These are phyloP conservation scores for Drosophila yooni DNA, from an alignment of 2,888 invertebrate genomes.

Conservation along the genomic window DNA sequence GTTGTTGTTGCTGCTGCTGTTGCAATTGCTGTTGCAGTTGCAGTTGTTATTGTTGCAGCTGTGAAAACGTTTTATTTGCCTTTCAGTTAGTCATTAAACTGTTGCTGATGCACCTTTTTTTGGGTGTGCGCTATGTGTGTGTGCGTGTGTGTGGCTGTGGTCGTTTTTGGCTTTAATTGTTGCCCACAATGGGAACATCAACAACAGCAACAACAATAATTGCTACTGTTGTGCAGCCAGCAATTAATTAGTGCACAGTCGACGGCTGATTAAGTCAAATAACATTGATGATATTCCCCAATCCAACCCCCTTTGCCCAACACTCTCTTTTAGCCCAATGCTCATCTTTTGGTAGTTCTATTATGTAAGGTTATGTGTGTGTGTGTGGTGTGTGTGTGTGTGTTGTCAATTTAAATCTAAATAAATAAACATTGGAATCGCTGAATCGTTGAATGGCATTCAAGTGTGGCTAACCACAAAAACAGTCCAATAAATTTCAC, in stretches of 20 bases:
- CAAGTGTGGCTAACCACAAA: slow-evolving; percentile 47
- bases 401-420: slow-evolving; percentile 48
- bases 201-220: slow-evolving; percentile 17
- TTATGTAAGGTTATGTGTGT: background rate
- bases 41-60: slow-evolving; percentile 40
- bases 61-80: slow-evolving; percentile 66
- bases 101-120: slow-evolving; percentile 46
- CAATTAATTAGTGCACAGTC: slow-evolving; percentile 70
- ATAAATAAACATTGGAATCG: slow-evolving; percentile 53
- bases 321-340: background rate
- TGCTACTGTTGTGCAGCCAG: slow-evolving; percentile 27
- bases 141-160: slow-evolving; percentile 19
- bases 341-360: slow-evolving; percentile 11
- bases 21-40: slow-evolving; percentile 40
- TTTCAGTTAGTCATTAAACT: slow-evolving; percentile 67
- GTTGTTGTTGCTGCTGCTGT: slow-evolving; percentile 22
- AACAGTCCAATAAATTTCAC: slow-evolving; percentile 37
- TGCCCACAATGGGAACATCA: slow-evolving; percentile 42
- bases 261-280: slow-evolving; percentile 67
- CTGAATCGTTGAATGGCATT: slow-evolving; percentile 12
- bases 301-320: background rate
- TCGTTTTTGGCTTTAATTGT: slow-evolving; percentile 51
- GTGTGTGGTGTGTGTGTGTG: slow-evolving; percentile 5
- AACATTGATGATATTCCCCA: slow-evolving; percentile 43
- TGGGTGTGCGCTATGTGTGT: slow-evolving; percentile 8